Evolutionary conservation across 2,797 vertebrate species (phyloP).

Genomic region (Rousettus madagascariensis): DNA sequence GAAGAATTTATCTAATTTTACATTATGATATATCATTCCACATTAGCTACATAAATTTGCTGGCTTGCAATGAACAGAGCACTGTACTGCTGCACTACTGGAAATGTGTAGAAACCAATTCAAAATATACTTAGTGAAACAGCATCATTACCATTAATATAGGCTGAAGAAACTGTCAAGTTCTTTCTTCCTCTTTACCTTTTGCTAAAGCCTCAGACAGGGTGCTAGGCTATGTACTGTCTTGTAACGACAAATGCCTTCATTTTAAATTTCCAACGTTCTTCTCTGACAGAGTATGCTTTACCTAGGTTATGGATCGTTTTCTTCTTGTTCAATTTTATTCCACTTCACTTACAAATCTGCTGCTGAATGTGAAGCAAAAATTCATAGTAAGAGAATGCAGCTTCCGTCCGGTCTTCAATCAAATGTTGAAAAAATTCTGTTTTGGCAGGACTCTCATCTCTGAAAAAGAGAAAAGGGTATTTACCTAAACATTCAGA

Average conservation of each 20-base stretch:
- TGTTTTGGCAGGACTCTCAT: constrained; percentile 90
- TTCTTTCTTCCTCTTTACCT: constrained; percentile 51
- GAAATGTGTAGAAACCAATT: constrained; percentile 81
- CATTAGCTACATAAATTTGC: constrained; percentile 80
- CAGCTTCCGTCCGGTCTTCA: constrained; percentile 94
- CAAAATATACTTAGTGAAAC: constrained; percentile 71
- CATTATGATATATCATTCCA: constrained; percentile 81
- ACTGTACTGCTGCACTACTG: constrained; percentile 78
- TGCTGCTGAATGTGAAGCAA: constrained; percentile 95
- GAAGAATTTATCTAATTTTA: constrained; percentile 77
- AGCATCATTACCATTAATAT: constrained; percentile 59
- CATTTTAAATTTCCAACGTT: constrained; percentile 33
- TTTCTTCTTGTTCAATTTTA: constrained; percentile 34
- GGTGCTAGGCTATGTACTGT: constrained; percentile 48
- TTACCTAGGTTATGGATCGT: constrained; percentile 45
- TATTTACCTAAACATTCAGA: background rate
- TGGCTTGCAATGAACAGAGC: constrained; percentile 81
- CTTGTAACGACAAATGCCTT: constrained; percentile 52
- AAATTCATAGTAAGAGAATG: constrained; percentile 96
- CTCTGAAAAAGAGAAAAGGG: constrained; percentile 85
- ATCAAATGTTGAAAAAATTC: constrained; percentile 94
- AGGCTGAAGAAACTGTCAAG: constrained; percentile 68
- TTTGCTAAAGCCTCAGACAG: constrained; percentile 65
- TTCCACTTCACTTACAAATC: constrained; percentile 90
- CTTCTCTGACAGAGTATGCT: constrained; percentile 68